Evolutionary conservation across 2,113 vertebrate species (phyloP), one percentile per base, ranked within the genome.

Genomic region (Stigmatopora nigra): DNA sequence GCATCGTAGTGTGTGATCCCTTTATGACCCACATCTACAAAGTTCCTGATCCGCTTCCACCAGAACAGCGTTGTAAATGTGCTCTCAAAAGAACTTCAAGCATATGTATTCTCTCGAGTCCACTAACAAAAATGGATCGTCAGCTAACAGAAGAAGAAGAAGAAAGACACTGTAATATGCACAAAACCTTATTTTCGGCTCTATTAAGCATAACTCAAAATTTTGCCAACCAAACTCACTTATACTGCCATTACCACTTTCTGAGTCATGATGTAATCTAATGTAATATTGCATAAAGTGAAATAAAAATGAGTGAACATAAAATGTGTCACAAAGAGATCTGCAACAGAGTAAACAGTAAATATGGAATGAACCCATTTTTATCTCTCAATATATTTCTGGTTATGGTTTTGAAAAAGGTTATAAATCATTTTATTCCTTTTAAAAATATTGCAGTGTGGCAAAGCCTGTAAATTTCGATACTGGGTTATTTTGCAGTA

Each of bases 261-360:
- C 55, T 17, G 36, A 36, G 10, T 41, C 17, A 60, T 1, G 5
- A 19, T 20, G 31, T 61, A 60, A 67, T 48, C 66, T 65, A 48
- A 64, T 70, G 51, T 64, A 73, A 76, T 53, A 63, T 55, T 31
- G 20, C 5, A 35, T 70, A 35, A 69, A 78, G 79, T 63, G 44
- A 76, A 74, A 51, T 51, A 64, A 51, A 51, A 68, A 73, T 75
- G 70, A 15, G 73, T 73, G 56, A 57, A 68, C 71, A 73, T 53
- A n/a, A 64, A 51, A 75, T n/a, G 35, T 9, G 5, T 41, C 11
- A 7, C 57, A 48, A 73, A 72, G 72, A 78, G 35, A 59, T 73
- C 63, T 63, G 59, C 60, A 19, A 64, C 53, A 58, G 41, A 61
- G 47, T 69, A 57, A 75, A 70, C 71, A 63, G 55, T 67, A 72